Conservation (phyloP, 1,140 invertebrate species). For the Aethina tumida region DNA sequence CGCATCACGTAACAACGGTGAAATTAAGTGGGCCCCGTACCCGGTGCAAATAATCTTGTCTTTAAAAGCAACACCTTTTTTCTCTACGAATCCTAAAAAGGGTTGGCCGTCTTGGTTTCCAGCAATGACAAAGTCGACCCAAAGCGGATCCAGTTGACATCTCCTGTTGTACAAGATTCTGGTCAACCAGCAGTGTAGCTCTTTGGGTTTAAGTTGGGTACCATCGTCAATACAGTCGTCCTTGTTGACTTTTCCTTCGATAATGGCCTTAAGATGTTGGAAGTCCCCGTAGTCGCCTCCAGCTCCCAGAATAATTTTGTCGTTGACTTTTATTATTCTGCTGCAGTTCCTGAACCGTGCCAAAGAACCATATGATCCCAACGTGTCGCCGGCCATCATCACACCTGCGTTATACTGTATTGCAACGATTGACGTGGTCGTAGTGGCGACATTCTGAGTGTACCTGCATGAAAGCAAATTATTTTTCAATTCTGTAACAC, state of each 20-base stretch:
- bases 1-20: constrained; percentile 69
- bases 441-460: no score
- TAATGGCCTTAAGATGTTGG: constrained; percentile 77
- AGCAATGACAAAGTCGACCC: constrained; percentile 87
- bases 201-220: constrained; percentile 74
- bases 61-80: constrained; percentile 82
- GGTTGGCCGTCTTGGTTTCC: constrained; percentile 62
- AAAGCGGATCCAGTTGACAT: constrained; percentile 89
- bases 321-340: constrained; percentile 79
- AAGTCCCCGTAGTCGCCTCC: constrained; percentile 94
- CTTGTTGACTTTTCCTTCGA: constrained; percentile 88
- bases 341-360: constrained; percentile 77
- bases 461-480: no score
- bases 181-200: constrained; percentile 88
- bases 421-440: constrained; percentile 83
- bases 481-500: no score
- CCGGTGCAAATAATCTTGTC: constrained; percentile 79
- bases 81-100: constrained; percentile 85
- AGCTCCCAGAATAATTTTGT: constrained; percentile 77
- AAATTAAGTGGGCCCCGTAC: constrained; percentile 79
- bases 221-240: constrained; percentile 88
- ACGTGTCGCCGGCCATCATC: constrained; percentile 80
- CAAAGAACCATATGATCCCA: constrained; percentile 87
- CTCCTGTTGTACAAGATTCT: constrained; percentile 85
- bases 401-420: constrained; percentile 82